phyloP scores from a whole-genome alignment of 2,113 vertebrate species.

The Hypomesus transpacificus region DNA sequence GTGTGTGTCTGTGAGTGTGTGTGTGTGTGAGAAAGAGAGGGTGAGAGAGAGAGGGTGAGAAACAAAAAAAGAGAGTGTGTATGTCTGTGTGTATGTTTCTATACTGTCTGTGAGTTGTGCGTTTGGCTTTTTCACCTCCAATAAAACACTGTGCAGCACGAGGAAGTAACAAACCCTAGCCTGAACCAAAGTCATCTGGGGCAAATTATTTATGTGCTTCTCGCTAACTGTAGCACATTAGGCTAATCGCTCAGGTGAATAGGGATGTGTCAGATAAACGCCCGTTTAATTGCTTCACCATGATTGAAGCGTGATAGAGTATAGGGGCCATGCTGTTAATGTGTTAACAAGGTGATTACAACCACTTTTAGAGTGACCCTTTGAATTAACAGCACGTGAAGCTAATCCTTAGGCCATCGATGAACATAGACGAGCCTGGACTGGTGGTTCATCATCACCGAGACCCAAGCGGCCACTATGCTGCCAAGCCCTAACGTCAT shows the following conservation, averaged over 20 bases:
- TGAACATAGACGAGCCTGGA: neutral
- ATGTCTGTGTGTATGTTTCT: neutral
- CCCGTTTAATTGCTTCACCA: neutral
- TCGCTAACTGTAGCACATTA: neutral
- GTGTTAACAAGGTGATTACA: slow-evolving; percentile 13
- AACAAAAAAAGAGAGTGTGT: neutral
- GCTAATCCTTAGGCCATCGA: slow-evolving; percentile 1
- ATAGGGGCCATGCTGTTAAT: neutral
- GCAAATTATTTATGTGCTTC: neutral
- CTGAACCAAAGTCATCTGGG: slow-evolving; percentile 1
- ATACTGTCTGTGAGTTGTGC: neutral
- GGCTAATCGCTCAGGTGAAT: neutral
- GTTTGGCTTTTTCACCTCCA: neutral
- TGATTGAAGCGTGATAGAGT: slow-evolving; percentile 1
- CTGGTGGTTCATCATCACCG: neutral
- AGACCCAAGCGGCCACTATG: neutral
- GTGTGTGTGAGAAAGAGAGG: neutral
- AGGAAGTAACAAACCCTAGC: neutral
- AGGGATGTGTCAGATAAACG: slow-evolving; percentile 3
- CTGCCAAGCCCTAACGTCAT: neutral
- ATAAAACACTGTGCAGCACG: neutral
- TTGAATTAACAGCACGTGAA: slow-evolving; percentile 12
- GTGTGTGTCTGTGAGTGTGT: neutral
- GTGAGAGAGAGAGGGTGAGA: neutral
- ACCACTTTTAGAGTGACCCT: slow-evolving; percentile 5